Base-by-base conservation (phyloP, 1,140 invertebrate genomes). In the Diachasmimorpha longicaudata region DNA sequence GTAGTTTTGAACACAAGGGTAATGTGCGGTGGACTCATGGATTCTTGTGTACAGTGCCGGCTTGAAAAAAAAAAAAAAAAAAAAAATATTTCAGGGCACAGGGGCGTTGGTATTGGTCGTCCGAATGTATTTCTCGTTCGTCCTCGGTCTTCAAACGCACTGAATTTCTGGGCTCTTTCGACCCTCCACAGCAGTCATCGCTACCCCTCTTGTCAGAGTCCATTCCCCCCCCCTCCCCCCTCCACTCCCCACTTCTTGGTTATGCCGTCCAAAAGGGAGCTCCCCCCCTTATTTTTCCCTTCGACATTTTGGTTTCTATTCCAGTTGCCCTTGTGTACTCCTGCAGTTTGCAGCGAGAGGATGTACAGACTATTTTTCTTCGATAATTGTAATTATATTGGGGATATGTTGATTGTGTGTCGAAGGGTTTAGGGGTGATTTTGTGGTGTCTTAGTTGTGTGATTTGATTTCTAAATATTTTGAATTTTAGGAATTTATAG, bases 251-350 rank as follows among this genome's bases (percentile, higher is more conserved):
- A 79, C 70, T 77, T 77, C 78, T 73, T 75, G 76, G 74, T 79
- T 78, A 79, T 79, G 75, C 81, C 79, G 75, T 68, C 71, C 13
- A 72, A 70, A 63, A 76, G 80, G 81, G 80, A 80, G 83, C 80
- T 81, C 83, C 82, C 82, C 81, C 72, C 58, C 25, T 74, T 39
- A 37, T 66, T 74, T 76, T 76, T 52, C 74, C 74, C 70, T 70
- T 76, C 67, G 55, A 86, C 85, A 86, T 85, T 86, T 87, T 84
- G 80, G 82, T 83, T 85, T 80, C 78, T 78, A 83, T 85, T 81
- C 80, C 85, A 85, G 85, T 86, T 83, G 81, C 82, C 81, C 81
- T 81, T 79, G 81, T 82, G 78, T 79, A 80, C 82, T 77, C 81
- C 77, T 76, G 77, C 77, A 70, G 80, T 58, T 79, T 81, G 81